phyloP scores from a whole-genome alignment of 2,888 invertebrate genomes.

The Argyresthia goedartella region DNA sequence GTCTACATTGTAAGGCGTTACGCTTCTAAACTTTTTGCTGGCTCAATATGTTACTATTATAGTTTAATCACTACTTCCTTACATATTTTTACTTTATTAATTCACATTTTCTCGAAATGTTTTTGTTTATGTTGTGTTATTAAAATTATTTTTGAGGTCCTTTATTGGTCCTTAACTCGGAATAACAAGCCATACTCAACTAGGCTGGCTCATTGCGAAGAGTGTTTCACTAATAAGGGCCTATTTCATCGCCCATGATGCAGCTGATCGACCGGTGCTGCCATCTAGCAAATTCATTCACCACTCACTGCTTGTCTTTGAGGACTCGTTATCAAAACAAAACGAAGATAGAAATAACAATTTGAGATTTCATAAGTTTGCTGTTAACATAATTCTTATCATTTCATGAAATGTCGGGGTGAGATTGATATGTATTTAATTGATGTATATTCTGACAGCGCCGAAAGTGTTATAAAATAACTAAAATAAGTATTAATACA shows the following conservation, averaged over 20 bases:
- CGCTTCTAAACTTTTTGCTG: conserved; percentile 42
- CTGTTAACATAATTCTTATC: not conserved
- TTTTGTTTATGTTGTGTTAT: not conserved
- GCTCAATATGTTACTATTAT: conserved; percentile 44
- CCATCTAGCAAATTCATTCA: not conserved
- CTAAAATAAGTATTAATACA: not conserved
- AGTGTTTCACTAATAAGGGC: no score
- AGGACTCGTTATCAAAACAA: no score
- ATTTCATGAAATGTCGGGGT: not conserved
- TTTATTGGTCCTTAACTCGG: not conserved
- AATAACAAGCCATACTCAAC: not conserved
- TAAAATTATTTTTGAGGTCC: not conserved
- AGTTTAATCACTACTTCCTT: not conserved
- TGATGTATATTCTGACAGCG: not conserved
- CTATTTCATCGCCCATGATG: not conserved
- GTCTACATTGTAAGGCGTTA: conserved; percentile 25
- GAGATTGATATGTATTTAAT: not conserved
- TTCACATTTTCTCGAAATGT: not conserved
- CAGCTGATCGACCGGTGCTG: not conserved
- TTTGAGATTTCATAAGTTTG: not conserved
- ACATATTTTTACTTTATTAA: not conserved
- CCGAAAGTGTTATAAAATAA: not conserved
- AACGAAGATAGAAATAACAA: not conserved
- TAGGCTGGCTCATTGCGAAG: no score
- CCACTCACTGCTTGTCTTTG: no score